A percentile compares a stretch with the other conserved stretches of the same genome.
Evolutionary conservation across 2,113 vertebrate genomes (phyloP).

Genomic region (Mellivora capensis): DNA sequence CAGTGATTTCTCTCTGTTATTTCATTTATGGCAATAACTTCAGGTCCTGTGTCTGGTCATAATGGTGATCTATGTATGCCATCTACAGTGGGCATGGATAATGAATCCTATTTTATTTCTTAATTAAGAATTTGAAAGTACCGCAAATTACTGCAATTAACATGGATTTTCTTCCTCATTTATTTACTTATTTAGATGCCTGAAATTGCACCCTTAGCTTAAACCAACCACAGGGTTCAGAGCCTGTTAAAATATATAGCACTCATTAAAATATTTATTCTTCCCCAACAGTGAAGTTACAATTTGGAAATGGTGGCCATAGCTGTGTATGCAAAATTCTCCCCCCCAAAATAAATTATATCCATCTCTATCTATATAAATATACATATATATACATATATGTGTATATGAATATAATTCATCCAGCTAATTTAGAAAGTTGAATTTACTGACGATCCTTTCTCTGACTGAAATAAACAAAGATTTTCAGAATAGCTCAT

Average conservation of each 20-base stretch:
- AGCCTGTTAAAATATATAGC: slow-evolving; percentile 71
- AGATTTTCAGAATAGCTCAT: not conserved
- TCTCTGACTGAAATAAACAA: slow-evolving; percentile 11
- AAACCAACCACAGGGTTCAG: slow-evolving; percentile 46
- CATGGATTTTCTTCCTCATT: slow-evolving; percentile 76
- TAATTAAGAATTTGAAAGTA: slow-evolving; percentile 77
- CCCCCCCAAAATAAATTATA: not conserved
- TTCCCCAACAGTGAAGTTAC: slow-evolving; percentile 31
- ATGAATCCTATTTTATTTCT: slow-evolving; percentile 78
- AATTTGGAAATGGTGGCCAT: slow-evolving; percentile 15
- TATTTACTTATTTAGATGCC: slow-evolving; percentile 75
- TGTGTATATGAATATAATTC: not conserved
- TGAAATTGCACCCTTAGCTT: slow-evolving; percentile 72
- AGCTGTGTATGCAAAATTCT: slow-evolving; percentile 1
- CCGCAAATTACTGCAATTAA: slow-evolving; percentile 75
- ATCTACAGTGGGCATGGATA: slow-evolving; percentile 69
- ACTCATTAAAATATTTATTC: slow-evolving; percentile 72
- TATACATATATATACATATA: no score
- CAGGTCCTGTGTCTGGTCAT: slow-evolving; percentile 46
- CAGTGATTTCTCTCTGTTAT: slow-evolving; percentile 24
- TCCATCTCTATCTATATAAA: not conserved
- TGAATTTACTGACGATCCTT: slow-evolving; percentile 13
- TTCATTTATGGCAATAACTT: slow-evolving; percentile 52
- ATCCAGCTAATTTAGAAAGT: not conserved
- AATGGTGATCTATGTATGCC: slow-evolving; percentile 71